A percentile compares a stretch with the other conserved stretches of the same genome.
These are phyloP conservation scores for Meriones psammophilus DNA, from an alignment of 2,797 vertebrate genomes.

Conservation along the genomic window DNA sequence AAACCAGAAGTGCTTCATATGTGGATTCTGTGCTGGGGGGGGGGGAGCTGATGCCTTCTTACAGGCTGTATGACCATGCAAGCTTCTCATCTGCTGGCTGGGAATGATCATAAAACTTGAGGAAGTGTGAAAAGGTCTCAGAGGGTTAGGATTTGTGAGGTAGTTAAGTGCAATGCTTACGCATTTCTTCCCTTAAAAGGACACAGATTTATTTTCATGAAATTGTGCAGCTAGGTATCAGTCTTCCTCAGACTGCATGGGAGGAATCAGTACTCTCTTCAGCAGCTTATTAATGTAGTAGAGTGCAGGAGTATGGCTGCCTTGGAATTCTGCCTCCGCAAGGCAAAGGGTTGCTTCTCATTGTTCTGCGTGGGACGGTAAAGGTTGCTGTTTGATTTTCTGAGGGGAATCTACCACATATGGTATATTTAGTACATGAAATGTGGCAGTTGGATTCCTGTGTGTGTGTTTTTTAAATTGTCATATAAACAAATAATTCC, in stretches of 20 bases:
- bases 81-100: background rate
- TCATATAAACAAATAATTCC: constrained; percentile 85
- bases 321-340: background rate
- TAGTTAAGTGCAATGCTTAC: background rate
- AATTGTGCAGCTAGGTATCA: background rate
- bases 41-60: background rate
- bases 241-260: background rate
- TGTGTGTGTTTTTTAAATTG: constrained; percentile 83
- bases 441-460: constrained; percentile 86
- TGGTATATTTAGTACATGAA: constrained; percentile 85
- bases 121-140: constrained; percentile 8
- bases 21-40: background rate
- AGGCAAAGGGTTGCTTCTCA: constrained; percentile 54
- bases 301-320: background rate
- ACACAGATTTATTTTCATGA: constrained; percentile 9
- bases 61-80: background rate
- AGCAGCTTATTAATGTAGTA: background rate
- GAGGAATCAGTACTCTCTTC: constrained; percentile 31
- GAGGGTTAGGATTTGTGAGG: background rate
- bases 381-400: constrained; percentile 83
- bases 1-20: background rate
- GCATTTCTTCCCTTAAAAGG: constrained; percentile 38
- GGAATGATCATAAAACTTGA: background rate
- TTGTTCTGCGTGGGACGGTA: constrained; percentile 68
- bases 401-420: constrained; percentile 83